Evolutionary conservation across 2,113 vertebrate genomes (phyloP).

Genomic region (Eudorcas thomsonii): DNA sequence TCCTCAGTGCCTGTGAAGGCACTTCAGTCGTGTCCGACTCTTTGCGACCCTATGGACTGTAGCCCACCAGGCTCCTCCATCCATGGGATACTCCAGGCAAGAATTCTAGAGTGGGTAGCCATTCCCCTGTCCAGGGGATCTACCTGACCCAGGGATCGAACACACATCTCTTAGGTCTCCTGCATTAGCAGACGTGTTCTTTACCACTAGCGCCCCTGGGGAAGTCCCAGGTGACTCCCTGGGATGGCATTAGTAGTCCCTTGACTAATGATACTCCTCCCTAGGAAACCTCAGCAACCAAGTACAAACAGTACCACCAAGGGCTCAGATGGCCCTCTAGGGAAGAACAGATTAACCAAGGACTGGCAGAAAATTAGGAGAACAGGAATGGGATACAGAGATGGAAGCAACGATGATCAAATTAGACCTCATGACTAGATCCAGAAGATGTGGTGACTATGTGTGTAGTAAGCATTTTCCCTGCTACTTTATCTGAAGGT

Average conservation of each 20-base stretch:
- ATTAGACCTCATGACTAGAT: neutral
- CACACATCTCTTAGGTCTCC: neutral
- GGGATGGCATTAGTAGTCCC: neutral
- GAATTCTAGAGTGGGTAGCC: neutral
- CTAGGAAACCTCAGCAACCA: neutral
- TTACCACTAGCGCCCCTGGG: neutral
- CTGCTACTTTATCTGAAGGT: neutral
- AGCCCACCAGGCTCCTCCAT: neutral
- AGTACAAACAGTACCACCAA: neutral
- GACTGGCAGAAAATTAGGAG: neutral
- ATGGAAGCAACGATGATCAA: neutral
- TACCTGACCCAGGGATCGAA: neutral
- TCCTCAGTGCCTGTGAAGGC: fast-evolving
- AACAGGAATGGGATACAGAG: neutral
- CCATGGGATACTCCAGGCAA: neutral
- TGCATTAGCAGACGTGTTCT: neutral
- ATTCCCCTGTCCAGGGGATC: neutral
- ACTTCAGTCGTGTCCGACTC: fast-evolving
- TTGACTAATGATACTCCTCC: neutral
- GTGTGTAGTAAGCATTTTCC: neutral
- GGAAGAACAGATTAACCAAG: neutral
- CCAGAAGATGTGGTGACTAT: neutral
- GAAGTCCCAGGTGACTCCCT: neutral
- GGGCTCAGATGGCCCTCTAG: neutral
- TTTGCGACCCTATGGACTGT: neutral